A percentile compares a stretch with the other conserved stretches of the same genome.
These are phyloP conservation scores for Ceratina japonica DNA, from an alignment of 1,140 invertebrate genomes.

Conservation along the genomic window DNA sequence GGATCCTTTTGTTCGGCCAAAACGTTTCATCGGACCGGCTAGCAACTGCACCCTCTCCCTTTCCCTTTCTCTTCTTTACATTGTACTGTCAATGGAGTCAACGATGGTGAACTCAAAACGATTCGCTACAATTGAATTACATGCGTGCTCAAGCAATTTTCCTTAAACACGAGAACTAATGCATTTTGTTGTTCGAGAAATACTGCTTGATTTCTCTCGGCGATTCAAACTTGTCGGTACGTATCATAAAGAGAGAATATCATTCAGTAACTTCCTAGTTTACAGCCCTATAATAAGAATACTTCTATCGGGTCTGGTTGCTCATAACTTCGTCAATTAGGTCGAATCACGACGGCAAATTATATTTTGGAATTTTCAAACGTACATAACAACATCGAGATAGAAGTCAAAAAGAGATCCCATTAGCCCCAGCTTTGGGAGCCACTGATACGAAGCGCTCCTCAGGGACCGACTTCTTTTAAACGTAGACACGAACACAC, in stretches of 20 bases:
- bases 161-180: background rate
- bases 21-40: conserved; percentile 40
- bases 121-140: conserved; percentile 10
- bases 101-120: conserved; percentile 14
- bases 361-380: background rate
- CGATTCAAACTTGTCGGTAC: too few species aligned
- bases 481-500: background rate
- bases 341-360: too few species aligned
- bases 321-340: background rate
- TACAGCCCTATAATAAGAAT: too few species aligned
- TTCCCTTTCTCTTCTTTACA: conserved; percentile 43
- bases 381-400: background rate
- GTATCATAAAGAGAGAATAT: too few species aligned
- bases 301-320: background rate
- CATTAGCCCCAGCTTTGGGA: conserved; percentile 22
- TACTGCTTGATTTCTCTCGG: too few species aligned
- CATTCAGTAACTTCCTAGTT: too few species aligned
- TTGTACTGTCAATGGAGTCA: conserved; percentile 57
- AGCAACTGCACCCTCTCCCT: conserved; percentile 29
- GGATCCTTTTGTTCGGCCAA: conserved; percentile 57
- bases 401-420: conserved; percentile 13
- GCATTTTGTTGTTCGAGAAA: too few species aligned
- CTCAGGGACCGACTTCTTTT: background rate
- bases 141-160: background rate
- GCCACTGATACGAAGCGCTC: conserved; percentile 8